Evolutionary conservation across 1,140 invertebrate species (phyloP).

Genomic region (Hypsibius dujardini): DNA sequence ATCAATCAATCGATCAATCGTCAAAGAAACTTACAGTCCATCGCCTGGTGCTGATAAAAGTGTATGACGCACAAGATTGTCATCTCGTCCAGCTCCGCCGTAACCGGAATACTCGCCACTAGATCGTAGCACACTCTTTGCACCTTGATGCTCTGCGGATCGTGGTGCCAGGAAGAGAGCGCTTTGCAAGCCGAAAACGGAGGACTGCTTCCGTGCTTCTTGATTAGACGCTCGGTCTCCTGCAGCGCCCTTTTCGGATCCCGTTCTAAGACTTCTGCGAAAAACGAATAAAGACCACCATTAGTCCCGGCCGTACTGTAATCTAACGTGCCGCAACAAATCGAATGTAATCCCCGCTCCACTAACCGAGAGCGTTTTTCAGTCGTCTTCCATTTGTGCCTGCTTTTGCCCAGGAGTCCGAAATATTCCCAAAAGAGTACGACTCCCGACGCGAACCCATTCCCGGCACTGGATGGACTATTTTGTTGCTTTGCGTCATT

Average conservation of each 20-base stretch:
- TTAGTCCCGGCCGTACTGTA: too few relatives aligned
- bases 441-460: background rate
- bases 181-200: constrained; percentile 10
- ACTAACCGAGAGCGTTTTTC: background rate
- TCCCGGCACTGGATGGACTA: background rate
- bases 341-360: too few relatives aligned
- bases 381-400: background rate
- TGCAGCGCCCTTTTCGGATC: background rate
- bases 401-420: background rate
- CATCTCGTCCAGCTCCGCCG: background rate
- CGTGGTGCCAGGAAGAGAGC: background rate
- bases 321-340: too few relatives aligned
- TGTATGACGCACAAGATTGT: background rate
- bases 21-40: constrained; percentile 12
- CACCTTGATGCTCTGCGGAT: background rate
- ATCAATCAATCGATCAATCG: background rate
- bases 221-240: background rate
- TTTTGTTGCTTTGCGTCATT: constrained; percentile 6
- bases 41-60: background rate
- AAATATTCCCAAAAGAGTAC: background rate
- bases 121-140: background rate
- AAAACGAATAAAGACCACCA: background rate
- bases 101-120: background rate
- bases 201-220: background rate
- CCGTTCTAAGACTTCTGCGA: background rate